Evolutionary conservation across 2,113 vertebrate species (phyloP).

Genomic region (Cephalopterus ornatus): DNA sequence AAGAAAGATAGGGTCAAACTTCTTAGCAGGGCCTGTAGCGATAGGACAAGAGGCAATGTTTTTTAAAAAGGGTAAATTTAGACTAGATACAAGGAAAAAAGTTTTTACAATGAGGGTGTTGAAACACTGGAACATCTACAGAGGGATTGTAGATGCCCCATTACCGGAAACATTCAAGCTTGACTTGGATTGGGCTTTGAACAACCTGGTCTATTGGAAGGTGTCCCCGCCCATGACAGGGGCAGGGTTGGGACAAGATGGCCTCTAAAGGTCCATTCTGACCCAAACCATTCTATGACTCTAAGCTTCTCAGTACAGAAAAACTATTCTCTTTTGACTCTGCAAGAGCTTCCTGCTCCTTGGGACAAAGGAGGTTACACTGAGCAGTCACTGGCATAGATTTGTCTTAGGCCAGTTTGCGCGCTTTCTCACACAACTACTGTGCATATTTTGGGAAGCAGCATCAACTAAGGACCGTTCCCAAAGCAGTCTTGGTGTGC

Average conservation of each 20-base stretch:
- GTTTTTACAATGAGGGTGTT: not conserved
- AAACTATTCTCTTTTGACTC: not conserved
- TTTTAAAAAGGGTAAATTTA: not conserved
- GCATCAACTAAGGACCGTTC: not conserved
- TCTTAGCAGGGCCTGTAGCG: not conserved
- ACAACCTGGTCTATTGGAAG: not conserved
- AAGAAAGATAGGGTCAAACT: not conserved
- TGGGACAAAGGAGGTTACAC: not conserved
- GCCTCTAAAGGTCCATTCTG: not conserved
- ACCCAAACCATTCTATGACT: not conserved
- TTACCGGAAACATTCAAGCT: not conserved
- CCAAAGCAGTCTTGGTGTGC: not conserved
- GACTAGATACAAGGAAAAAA: not conserved
- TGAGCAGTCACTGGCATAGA: not conserved
- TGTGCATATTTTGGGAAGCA: accelerated
- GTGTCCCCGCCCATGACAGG: not conserved
- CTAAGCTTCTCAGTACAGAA: not conserved
- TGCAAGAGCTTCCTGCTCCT: not conserved
- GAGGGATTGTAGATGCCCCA: not conserved
- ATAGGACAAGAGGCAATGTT: not conserved
- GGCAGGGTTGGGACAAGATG: not conserved
- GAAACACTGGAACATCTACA: not conserved
- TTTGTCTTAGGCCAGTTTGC: not conserved
- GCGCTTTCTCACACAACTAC: not conserved
- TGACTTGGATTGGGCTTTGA: not conserved